A percentile compares a stretch with the other conserved stretches of the same genome.
phyloP scores from a whole-genome alignment of 1,140 invertebrate genomes.

The Campoletis sonorensis region DNA sequence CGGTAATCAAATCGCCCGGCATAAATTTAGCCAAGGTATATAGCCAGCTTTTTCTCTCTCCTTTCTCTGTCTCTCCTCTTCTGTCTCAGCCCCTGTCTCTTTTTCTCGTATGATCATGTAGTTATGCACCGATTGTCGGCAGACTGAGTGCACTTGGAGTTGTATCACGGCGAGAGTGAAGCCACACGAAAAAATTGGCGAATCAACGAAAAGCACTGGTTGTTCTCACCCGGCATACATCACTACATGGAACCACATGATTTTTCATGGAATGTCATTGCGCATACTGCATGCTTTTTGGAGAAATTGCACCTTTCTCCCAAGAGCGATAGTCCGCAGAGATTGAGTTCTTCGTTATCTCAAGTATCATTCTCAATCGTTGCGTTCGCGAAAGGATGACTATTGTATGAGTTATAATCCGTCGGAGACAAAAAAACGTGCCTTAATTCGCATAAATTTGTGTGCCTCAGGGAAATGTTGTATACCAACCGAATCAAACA shows the following conservation, averaged over 20 bases:
- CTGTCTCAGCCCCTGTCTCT: constrained; percentile 5
- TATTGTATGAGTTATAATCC: not conserved
- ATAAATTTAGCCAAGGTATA: constrained; percentile 70
- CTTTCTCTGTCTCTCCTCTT: constrained; percentile 44
- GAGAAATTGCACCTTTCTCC: constrained; percentile 5
- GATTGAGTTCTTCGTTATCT: constrained; percentile 33
- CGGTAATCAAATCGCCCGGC: constrained; percentile 75
- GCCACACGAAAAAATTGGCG: constrained; percentile 54
- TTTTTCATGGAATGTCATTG: not conserved
- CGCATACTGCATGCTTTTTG: not conserved
- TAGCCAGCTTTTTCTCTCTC: not conserved
- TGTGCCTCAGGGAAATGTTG: too few relatives aligned
- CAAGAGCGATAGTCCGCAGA: constrained; percentile 11
- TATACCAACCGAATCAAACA: not conserved
- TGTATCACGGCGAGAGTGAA: constrained; percentile 11
- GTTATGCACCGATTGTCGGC: constrained; percentile 63
- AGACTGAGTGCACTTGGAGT: constrained; percentile 25
- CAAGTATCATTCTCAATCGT: not conserved
- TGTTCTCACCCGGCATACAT: constrained; percentile 24
- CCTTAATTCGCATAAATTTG: too few relatives aligned
- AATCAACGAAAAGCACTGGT: constrained; percentile 53
- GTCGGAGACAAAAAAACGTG: too few relatives aligned
- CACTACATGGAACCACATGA: constrained; percentile 9
- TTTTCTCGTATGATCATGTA: constrained; percentile 59
- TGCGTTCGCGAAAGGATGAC: not conserved